Evolutionary conservation across 2,888 invertebrate genomes (phyloP), one percentile per base, ranked within the genome.

Genomic region (Amphimallon solstitiale): DNA sequence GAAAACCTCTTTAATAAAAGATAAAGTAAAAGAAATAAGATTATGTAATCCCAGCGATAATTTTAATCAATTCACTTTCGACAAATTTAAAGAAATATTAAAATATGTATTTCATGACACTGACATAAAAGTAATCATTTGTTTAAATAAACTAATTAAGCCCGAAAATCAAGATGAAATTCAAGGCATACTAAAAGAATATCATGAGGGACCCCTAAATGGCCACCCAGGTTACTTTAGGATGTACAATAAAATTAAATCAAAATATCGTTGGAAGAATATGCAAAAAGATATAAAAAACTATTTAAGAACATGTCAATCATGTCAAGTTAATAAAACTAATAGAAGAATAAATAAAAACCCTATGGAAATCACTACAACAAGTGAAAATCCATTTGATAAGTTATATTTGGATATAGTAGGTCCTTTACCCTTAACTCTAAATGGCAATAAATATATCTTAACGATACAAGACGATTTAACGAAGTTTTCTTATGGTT

Each of bases 281-380:
- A 68, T 71, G 70, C 63, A 51, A 12, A 49, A 21, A 9, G 62
- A 70, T 17, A 66, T 68, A 14, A 40, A 43, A 40, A 61, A 67
- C 19, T 66, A 62, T 29, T 51, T 71, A 15, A 65, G 66, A 46
- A 65, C 35, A 1, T 70, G 68, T 37, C 45, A 70, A 3, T 77
- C 74, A 65, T 74, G n/a, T n/a, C n/a, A n/a, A n/a, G n/a, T n/a
- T n/a, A n/a, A n/a, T n/a, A n/a, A n/a, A n/a, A n/a, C n/a, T n/a
- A n/a, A n/a, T n/a, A n/a, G n/a, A n/a, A n/a, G 76, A 65, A 65
- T 48, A 54, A 73, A 71, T 56, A 77, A 78, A 71, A 69, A 60
- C 12, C 78, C 79, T 0, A 74, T 79, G 74, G 72, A 75, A 70
- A 75, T 77, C 12, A 77, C 76, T 7, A 72, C 75, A n/a, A 77